These are phyloP conservation scores for Corythornis vintsioides DNA, from an alignment of 2,113 vertebrate genomes.

Conservation along the genomic window DNA sequence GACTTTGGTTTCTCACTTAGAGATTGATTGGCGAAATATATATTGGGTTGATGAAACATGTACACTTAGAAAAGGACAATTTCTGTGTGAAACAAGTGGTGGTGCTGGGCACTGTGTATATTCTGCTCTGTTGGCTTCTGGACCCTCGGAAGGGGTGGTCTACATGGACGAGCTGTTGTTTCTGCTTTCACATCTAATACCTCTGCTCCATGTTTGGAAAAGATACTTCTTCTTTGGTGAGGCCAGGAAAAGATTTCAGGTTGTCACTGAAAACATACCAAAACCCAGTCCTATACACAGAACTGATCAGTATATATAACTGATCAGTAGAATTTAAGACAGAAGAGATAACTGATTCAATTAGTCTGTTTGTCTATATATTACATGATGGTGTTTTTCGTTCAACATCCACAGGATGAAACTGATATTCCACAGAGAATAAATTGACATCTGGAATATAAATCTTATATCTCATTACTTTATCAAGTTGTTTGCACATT, in stretches of 20 bases:
- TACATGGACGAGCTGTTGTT: fast-evolving
- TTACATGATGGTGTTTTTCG: neutral
- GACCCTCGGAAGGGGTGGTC: neutral
- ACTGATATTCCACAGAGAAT: neutral
- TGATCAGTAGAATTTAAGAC: neutral
- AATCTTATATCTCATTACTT: neutral
- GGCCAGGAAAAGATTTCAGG: neutral
- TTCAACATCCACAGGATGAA: neutral
- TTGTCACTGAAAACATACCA: neutral
- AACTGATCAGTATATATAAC: neutral
- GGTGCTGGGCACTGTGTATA: neutral
- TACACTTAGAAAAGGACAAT: neutral
- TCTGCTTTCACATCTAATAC: neutral
- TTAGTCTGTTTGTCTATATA: fast-evolving
- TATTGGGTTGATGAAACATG: neutral
- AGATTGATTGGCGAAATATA: neutral
- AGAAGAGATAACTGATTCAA: neutral
- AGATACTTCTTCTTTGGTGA: neutral
- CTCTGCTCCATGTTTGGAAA: neutral
- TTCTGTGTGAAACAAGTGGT: neutral
- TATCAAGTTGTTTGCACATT: neutral
- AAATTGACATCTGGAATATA: neutral
- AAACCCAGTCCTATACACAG: neutral
- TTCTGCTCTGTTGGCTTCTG: neutral
- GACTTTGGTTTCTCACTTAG: neutral